phyloP scores from a whole-genome alignment of 2,888 invertebrate species.

The Spodoptera exigua region DNA sequence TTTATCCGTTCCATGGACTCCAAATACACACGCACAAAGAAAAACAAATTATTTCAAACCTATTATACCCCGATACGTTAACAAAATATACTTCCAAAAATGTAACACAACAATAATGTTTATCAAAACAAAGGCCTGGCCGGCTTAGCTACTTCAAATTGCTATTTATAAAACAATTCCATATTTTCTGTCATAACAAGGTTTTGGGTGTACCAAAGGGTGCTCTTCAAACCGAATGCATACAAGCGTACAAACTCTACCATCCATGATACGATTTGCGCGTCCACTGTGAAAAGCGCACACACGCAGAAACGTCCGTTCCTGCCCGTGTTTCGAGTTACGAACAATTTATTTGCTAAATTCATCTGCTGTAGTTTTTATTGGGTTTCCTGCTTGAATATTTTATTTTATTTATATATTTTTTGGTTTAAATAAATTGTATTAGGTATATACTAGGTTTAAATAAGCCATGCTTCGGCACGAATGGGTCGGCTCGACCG shows the following conservation, averaged over 20 bases:
- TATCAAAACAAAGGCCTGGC: neutral
- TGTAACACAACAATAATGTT: neutral
- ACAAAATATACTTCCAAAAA: too few species aligned
- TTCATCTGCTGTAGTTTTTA: constrained; percentile 7
- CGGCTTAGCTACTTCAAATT: too few species aligned
- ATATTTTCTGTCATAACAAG: neutral
- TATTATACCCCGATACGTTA: too few species aligned
- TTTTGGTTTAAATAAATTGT: too few species aligned
- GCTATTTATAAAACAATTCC: neutral
- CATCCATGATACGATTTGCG: constrained; percentile 35
- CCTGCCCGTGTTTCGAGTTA: constrained; percentile 11
- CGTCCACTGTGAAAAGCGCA: constrained; percentile 38
- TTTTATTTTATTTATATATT: too few species aligned
- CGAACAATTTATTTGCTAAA: constrained; percentile 2
- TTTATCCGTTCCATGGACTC: too few species aligned
- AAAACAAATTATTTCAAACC: too few species aligned
- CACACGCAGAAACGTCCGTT: constrained; percentile 25
- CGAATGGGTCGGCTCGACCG: too few species aligned
- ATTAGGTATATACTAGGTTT: too few species aligned
- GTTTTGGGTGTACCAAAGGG: constrained; percentile 8
- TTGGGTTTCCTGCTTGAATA: constrained; percentile 6
- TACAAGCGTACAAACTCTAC: constrained; percentile 12
- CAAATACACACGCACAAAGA: too few species aligned
- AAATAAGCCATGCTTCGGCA: too few species aligned
- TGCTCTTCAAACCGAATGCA: constrained; percentile 15